Evolutionary conservation across 1,140 invertebrate species (phyloP).

Genomic region (Bombus pascuorum): DNA sequence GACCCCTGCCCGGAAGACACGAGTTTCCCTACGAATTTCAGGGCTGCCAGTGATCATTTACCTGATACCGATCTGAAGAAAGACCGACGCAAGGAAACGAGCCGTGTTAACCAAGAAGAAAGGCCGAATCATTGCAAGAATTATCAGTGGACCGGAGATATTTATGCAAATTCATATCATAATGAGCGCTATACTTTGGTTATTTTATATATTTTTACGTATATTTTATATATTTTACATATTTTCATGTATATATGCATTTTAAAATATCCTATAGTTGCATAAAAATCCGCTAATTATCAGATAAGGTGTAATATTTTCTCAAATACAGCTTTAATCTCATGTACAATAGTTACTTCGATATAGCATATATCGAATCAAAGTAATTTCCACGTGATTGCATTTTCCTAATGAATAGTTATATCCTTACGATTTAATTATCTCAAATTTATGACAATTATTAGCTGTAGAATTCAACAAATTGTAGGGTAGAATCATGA

Average conservation of each 20-base stretch:
- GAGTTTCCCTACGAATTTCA: slow-evolving; percentile 34
- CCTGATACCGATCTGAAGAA: not conserved
- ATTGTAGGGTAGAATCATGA: too few relatives aligned
- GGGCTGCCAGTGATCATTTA: slow-evolving; percentile 35
- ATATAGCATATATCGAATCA: not conserved
- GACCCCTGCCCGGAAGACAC: slow-evolving; percentile 39
- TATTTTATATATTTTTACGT: too few relatives aligned
- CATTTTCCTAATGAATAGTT: not conserved
- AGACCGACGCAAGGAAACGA: not conserved
- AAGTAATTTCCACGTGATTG: not conserved
- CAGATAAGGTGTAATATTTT: too few relatives aligned
- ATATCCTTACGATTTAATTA: not conserved
- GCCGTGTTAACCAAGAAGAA: not conserved
- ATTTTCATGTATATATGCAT: too few relatives aligned
- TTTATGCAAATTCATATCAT: too few relatives aligned
- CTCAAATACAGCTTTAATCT: too few relatives aligned
- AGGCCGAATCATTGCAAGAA: not conserved
- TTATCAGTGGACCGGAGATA: not conserved
- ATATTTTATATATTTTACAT: too few relatives aligned
- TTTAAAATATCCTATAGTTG: too few relatives aligned
- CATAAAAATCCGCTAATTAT: too few relatives aligned
- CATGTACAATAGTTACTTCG: too few relatives aligned
- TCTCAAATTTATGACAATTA: not conserved
- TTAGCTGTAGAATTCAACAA: too few relatives aligned
- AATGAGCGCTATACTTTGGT: too few relatives aligned